Conservation (phyloP, 1,140 invertebrate species). For the Pseudomyrmex gracilis region DNA sequence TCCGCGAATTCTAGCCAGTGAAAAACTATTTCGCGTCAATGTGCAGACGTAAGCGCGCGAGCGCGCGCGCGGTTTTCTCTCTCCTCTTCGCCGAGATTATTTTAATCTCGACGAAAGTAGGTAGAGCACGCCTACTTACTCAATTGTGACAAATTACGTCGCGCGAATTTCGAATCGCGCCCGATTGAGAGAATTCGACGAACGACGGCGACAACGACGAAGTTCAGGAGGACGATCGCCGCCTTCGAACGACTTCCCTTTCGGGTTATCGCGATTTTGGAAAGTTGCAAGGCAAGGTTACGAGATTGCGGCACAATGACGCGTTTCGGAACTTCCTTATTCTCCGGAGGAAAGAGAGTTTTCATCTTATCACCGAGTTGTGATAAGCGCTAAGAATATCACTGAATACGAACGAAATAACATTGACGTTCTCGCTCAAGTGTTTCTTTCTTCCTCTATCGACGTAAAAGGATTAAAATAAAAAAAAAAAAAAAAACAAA, state of each 20-base stretch:
- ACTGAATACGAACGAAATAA: background rate
- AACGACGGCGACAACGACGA: background rate
- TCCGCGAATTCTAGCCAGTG: no score
- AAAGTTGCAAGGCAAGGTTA: conserved; percentile 29
- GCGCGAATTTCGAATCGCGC: background rate
- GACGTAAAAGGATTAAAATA: no score
- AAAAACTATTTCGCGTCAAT: conserved; percentile 17
- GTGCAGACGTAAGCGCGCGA: background rate
- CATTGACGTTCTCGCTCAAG: background rate
- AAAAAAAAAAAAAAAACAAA: no score
- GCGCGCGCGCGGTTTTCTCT: background rate
- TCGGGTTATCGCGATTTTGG: background rate
- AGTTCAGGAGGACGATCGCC: background rate
- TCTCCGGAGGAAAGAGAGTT: no score
- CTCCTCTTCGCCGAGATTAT: conserved; percentile 25
- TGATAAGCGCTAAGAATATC: no score
- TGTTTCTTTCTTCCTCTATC: no score
- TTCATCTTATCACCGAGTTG: no score
- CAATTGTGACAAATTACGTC: conserved; percentile 37
- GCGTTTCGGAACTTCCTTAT: background rate
- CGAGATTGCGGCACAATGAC: background rate
- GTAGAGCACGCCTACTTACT: conserved; percentile 1
- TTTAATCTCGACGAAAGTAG: conserved; percentile 49
- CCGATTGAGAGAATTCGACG: background rate
- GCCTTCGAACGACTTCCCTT: conserved; percentile 16